Base-by-base conservation (phyloP, 1,140 invertebrate species). In the Argopecten irradians region DNA sequence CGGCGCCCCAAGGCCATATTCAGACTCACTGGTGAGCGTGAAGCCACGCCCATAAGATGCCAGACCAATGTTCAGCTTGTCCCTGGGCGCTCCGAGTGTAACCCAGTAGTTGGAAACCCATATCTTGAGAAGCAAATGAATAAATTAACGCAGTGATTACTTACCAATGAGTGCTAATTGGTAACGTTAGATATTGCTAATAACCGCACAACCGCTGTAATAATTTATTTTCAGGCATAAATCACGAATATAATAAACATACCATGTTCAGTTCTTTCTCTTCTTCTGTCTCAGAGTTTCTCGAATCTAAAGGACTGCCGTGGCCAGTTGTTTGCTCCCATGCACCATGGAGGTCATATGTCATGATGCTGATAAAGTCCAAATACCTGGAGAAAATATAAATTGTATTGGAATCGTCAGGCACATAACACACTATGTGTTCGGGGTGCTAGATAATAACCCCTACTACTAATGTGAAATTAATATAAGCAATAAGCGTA, bases 1-100 rank as follows among this genome's bases (percentile, higher is more conserved):
- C 1, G 88, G 34, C 0, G 87, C 89, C 0, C 89, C 89, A 19
- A 88, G 83, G 3, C 84, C n/a, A 16, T 34, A 34, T 71, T 87
- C 34, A 0, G 36, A 32, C 22, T 43, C 82, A 43, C 83, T 41
- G 22, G n/a, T 16, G 9, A 92, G 85, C 28, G 88, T 88, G 35
- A 89, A 92, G 32, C 88, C 86, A 9, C 84, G 89, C 39, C 91
- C 91, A 71, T 90, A 92, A 1, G 84, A 33, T 16, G 98, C 98
- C 97, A 99, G 98, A 91, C 98, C 98, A 93, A 99, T 98, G 85
- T 99, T 97, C 83, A 99, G 96, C 95, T 99, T 99, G 91, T 99
- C 98, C 93, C 98, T 98, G 0, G 98, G 98, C 13, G 98, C 98
- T 35, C 99, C 98, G 90, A 87, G 85, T 36, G 32, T 22, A 11